phyloP scores from a whole-genome alignment of 2,888 invertebrate species.

The Anagyrus pseudococci region DNA sequence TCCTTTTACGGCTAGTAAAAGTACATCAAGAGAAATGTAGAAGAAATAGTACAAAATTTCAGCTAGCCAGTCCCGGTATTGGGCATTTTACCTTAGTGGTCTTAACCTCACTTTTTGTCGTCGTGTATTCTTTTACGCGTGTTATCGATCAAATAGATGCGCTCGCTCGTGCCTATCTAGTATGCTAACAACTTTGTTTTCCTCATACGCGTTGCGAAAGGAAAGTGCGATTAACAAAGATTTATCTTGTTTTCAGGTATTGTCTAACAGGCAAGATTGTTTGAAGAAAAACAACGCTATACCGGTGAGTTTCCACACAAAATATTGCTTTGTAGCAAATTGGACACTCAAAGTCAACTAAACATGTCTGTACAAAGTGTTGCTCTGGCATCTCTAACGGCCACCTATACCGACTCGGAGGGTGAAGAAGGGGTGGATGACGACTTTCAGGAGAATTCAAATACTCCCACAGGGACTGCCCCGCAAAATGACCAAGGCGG shows the following conservation, averaged over 20 bases:
- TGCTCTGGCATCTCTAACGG: slow-evolving; percentile 85
- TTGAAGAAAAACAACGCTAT: slow-evolving; percentile 43
- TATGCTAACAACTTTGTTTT: too few relatives aligned
- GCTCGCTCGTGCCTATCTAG: too few relatives aligned
- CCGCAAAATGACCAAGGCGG: slow-evolving; percentile 53
- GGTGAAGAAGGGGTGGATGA: slow-evolving; percentile 81
- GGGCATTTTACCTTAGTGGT: too few relatives aligned
- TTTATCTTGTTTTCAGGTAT: slow-evolving; percentile 10
- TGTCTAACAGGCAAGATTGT: slow-evolving; percentile 25
- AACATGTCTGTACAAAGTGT: slow-evolving; percentile 62
- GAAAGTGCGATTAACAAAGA: neutral
- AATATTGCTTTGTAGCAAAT: slow-evolving; percentile 59
- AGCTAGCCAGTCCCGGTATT: too few relatives aligned
- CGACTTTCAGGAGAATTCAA: slow-evolving; percentile 65
- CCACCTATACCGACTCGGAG: slow-evolving; percentile 91
- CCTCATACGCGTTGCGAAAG: too few relatives aligned
- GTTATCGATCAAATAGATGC: too few relatives aligned
- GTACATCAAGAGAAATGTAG: too few relatives aligned
- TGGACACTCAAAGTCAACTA: slow-evolving; percentile 60
- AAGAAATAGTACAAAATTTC: too few relatives aligned
- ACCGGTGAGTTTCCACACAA: slow-evolving; percentile 60
- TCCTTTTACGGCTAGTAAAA: too few relatives aligned
- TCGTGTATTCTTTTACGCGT: too few relatives aligned
- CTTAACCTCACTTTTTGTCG: too few relatives aligned
- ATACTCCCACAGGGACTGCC: slow-evolving; percentile 52